A percentile compares a stretch with the other conserved stretches of the same genome.
phyloP scores from a whole-genome alignment of 2,888 invertebrate genomes.

The Coelogynopora nodosa region DNA sequence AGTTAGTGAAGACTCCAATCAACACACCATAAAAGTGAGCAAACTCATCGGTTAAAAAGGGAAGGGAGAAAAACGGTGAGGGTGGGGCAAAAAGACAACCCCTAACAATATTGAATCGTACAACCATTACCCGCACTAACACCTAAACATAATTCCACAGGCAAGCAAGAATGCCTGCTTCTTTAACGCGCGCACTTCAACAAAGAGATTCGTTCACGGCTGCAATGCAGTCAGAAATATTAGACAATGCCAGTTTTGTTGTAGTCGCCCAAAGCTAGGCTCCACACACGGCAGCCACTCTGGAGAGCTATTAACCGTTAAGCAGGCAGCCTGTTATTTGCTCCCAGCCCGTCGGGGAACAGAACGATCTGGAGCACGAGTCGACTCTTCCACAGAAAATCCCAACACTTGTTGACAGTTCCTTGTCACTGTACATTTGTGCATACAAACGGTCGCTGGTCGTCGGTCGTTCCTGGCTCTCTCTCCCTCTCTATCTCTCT shows the following conservation, averaged over 20 bases:
- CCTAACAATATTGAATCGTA: not conserved
- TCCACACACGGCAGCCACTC: not conserved
- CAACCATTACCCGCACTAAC: not conserved
- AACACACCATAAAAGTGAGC: not conserved
- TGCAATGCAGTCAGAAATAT: not conserved
- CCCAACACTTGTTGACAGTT: not conserved
- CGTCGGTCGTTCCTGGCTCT: not conserved
- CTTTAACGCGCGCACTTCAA: not conserved
- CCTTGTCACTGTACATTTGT: not conserved
- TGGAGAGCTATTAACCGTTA: not conserved
- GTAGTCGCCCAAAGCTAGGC: too few species aligned
- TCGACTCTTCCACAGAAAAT: not conserved
- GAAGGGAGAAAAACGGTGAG: not conserved
- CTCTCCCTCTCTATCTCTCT: not conserved
- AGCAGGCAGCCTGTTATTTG: not conserved
- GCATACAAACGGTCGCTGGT: not conserved
- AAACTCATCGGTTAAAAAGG: not conserved
- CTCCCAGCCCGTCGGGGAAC: not conserved
- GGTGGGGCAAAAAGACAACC: not conserved
- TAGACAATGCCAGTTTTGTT: too few species aligned
- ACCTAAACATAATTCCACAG: not conserved
- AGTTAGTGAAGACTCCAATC: not conserved
- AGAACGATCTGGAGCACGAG: not conserved
- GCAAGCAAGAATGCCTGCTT: not conserved
- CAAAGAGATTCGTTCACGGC: not conserved